Percentiles rank a stretch among this genome's conserved stretches.
These are phyloP conservation scores for Henicopernis longicauda DNA, from an alignment of 2,113 vertebrate species.

Conservation along the genomic window DNA sequence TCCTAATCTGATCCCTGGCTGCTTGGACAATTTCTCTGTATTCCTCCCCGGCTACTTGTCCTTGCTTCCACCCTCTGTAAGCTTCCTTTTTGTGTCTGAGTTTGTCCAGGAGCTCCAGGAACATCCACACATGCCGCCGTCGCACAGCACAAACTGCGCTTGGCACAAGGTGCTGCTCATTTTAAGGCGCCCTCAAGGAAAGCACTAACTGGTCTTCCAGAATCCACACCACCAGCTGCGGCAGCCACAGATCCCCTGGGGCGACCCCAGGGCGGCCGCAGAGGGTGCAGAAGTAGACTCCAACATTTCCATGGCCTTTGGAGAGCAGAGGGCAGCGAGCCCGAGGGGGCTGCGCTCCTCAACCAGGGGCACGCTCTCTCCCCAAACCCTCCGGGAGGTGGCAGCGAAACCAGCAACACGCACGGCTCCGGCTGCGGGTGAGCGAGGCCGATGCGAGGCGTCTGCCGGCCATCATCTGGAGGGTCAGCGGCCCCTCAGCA, in stretches of 20 bases:
- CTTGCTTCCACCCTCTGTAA: no score
- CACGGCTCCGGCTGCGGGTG: rapidly evolving
- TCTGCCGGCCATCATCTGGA: neutral
- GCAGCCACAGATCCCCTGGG: neutral
- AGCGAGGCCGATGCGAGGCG: no score
- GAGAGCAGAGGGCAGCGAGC: neutral
- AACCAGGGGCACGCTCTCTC: rapidly evolving
- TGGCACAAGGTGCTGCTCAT: neutral
- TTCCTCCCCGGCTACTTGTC: no score
- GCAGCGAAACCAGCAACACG: rapidly evolving
- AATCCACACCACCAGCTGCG: rapidly evolving
- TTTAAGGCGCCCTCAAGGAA: neutral
- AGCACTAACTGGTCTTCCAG: no score
- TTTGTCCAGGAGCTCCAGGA: no score
- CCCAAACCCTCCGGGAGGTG: rapidly evolving
- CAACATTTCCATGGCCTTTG: neutral
- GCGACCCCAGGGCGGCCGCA: rapidly evolving
- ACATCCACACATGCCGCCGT: rapidly evolving
- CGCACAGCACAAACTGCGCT: no score
- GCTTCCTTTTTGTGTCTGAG: no score
- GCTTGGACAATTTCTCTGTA: no score
- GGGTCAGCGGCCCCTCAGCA: rapidly evolving
- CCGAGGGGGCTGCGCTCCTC: neutral
- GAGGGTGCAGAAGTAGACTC: neutral
- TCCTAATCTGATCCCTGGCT: no score